Base-by-base conservation (phyloP, 2,113 vertebrate species). In the zebrafish (Danio rerio) region DNA sequence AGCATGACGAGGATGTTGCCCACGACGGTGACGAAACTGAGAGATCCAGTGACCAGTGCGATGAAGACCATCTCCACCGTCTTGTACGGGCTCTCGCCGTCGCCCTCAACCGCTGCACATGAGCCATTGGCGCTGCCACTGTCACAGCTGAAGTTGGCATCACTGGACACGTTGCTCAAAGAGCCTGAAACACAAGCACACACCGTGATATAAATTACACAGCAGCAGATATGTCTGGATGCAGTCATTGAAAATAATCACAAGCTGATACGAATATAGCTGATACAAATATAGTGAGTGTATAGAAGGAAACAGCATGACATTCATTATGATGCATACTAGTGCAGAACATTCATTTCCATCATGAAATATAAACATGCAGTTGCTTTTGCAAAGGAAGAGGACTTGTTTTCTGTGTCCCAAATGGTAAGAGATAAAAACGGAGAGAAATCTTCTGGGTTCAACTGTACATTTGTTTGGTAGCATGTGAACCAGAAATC, bases 1-100 rank as follows among this genome's bases (percentile, higher is more conserved):
- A 99, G 93, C 98, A 99, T 99, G 86, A 99, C 98, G 81, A 99
- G 89, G 89, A 99, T 96, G 87, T 99, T 99, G 73, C 98, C 98
- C 18, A 97, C 97, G 2, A 99, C 96, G 0, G 98, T 99, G 90
- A 99, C 97, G 1, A 99, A 96, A 87, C 97, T 99, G 78, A 99
- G 93, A 0, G 98, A 99, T 65, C 98, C 98, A 0, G 98, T 99
- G 56, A 99, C 98, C 0, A 97, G 92, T 84, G 95, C 96, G 0
- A 99, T 99, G 82, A 99, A 99, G 42, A 99, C 93, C 93, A 99
- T 95, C 91, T 99, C 98, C 88, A 99, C 93, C 0, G 96, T 95
- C 88, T 98, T 98, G 50, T 98, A 97, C 12, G 94, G 91, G 90
- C 91, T 95, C 56, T 89, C 85, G 5, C 72, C 2, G 4, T 53